phyloP scores from a whole-genome alignment of 2,797 vertebrate species.

The Meda fulgida region DNA sequence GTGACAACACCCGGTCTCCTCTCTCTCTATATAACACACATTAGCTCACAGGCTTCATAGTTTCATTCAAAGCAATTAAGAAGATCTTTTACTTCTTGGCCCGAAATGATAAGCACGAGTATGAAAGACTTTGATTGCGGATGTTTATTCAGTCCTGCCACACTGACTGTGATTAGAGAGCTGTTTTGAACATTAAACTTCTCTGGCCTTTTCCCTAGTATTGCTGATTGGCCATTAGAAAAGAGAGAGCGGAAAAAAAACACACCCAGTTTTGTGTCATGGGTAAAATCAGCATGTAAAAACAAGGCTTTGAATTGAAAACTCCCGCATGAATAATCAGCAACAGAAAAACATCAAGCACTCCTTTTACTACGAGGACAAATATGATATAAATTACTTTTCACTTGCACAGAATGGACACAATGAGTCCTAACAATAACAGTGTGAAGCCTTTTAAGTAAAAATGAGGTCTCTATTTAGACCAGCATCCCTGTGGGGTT shows the following conservation, averaged over 20 bases:
- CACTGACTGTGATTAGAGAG: slow-evolving; percentile 46
- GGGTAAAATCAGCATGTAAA: slow-evolving; percentile 34
- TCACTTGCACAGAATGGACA: slow-evolving; percentile 32
- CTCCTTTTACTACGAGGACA: slow-evolving; percentile 42
- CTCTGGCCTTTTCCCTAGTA: slow-evolving; percentile 36
- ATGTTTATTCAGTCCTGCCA: slow-evolving; percentile 47
- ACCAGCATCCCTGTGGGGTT: slow-evolving; percentile 5
- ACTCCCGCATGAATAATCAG: slow-evolving; percentile 43
- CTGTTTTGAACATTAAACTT: slow-evolving; percentile 43
- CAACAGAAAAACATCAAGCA: slow-evolving; percentile 39
- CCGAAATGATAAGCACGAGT: slow-evolving; percentile 20
- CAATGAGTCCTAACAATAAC: slow-evolving; percentile 15
- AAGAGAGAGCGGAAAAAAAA: background rate
- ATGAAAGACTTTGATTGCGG: slow-evolving; percentile 48
- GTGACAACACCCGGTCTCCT: background rate
- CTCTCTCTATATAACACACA: slow-evolving; percentile 47
- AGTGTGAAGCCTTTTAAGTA: slow-evolving; percentile 3
- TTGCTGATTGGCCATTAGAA: slow-evolving; percentile 46
- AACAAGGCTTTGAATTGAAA: slow-evolving; percentile 45
- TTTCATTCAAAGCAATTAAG: slow-evolving; percentile 65
- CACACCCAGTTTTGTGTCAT: slow-evolving; percentile 9
- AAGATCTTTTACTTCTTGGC: slow-evolving; percentile 69
- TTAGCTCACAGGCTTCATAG: slow-evolving; percentile 63
- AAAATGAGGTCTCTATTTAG: slow-evolving; percentile 4
- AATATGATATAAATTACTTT: slow-evolving; percentile 30